Base-by-base conservation (phyloP, 1,140 invertebrate genomes). In the Dufourea novaeangliae region DNA sequence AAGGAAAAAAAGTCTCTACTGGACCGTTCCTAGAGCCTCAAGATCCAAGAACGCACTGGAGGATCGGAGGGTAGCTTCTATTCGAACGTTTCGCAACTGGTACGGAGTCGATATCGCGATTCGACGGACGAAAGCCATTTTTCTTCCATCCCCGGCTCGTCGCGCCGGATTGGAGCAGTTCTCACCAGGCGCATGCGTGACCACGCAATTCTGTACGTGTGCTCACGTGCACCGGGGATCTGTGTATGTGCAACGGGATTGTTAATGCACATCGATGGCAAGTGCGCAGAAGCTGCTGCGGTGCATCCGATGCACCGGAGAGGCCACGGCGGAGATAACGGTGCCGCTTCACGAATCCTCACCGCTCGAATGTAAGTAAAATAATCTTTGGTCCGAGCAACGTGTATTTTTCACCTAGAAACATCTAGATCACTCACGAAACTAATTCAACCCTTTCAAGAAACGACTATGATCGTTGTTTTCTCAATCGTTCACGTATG, bases 41-140 rank as follows among this genome's bases (percentile, higher is more conserved):
- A 20, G 25, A 5, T 11, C 11, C 39, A 27, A 27, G 25, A 29
- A n/a, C 37, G 12, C 0, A n/a, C 34, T 8, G 34, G 5, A n/a
- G 46, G n/a, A 7, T 50, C 46, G 20, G 41, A 14, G 4, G 8
- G 20, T 50, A 1, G 46, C 17, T 22, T 2, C 20, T n/a, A n/a
- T n/a, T 22, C 66, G 66, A 29, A 25, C 41, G 14, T 41, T 69
- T 46, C 54, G 46, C 34, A 34, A 59, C 59, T 39, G 59, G 34
- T 17, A 37, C 22, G n/a, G 2, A 61, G 54, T 79, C 41, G 67
- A 57, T 62, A 62, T 62, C 27, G 69, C 46, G 50, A 76, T 79
- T 64, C 73, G 57, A 27, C 29, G 68, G 46, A 75, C 72, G 78
- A 83, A 76, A 71, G 84, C 81, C 84, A 78, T 83, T 78, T 83